phyloP scores from a whole-genome alignment of 1,140 invertebrate species.

The Heliconius hewitsoni region DNA sequence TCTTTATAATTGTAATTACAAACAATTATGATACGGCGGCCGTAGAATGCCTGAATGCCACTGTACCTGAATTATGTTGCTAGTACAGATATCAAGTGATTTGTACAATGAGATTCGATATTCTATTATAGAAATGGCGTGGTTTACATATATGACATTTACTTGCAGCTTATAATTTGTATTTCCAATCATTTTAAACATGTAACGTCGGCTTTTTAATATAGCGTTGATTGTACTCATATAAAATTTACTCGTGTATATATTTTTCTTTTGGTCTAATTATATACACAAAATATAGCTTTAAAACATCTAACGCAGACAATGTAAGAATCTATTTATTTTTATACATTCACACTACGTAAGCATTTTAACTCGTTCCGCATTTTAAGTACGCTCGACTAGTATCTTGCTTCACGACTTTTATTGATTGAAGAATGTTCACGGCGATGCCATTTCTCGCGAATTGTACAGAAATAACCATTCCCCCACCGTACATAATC shows the following conservation, averaged over 20 bases:
- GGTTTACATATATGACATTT: neutral
- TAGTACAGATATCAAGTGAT: neutral
- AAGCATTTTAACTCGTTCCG: slow-evolving; percentile 12
- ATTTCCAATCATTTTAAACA: no score
- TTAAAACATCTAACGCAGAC: neutral
- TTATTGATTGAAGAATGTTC: slow-evolving; percentile 24
- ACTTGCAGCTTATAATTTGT: neutral
- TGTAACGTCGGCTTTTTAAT: no score
- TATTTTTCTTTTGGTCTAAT: no score
- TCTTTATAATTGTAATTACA: slow-evolving; percentile 55
- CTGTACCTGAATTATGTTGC: neutral
- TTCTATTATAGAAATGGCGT: neutral
- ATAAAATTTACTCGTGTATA: no score
- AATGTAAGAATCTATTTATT: slow-evolving; percentile 2
- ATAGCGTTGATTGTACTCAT: no score
- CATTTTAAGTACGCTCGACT: slow-evolving; percentile 17
- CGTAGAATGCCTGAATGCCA: slow-evolving; percentile 37
- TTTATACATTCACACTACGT: neutral
- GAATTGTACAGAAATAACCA: slow-evolving; percentile 74
- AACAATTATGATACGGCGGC: slow-evolving; percentile 46
- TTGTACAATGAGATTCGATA: neutral
- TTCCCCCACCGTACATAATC: slow-evolving; percentile 57
- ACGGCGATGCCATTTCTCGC: slow-evolving; percentile 52
- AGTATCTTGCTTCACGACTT: slow-evolving; percentile 14
- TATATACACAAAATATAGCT: neutral